Conservation (phyloP, 2,888 invertebrate species). For the Eupithecia vulgata region DNA sequence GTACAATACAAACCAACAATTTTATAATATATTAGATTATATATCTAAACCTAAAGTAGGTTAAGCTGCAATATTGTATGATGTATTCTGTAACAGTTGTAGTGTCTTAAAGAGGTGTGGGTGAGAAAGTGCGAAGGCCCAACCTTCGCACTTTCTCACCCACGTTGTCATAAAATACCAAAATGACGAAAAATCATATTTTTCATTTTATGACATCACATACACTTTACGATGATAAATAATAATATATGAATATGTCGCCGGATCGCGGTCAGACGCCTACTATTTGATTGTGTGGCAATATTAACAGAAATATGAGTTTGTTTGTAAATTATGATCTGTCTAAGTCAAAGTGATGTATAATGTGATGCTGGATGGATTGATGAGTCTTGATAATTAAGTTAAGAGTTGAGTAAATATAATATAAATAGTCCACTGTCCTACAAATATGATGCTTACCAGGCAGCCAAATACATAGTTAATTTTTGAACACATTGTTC, state of each 20-base stretch:
- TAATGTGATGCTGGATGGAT: constrained; percentile 1
- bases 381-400: not conserved
- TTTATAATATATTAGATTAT: too few relatives aligned
- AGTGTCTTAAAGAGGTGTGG: too few relatives aligned
- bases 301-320: constrained; percentile 22
- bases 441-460: not conserved
- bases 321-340: constrained; percentile 10
- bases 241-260: constrained; percentile 45
- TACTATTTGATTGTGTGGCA: constrained; percentile 30
- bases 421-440: not conserved
- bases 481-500: not conserved
- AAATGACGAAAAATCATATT: constrained; percentile 7
- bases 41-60: too few relatives aligned
- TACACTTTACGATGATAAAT: constrained; percentile 61
- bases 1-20: too few relatives aligned
- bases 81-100: too few relatives aligned
- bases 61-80: too few relatives aligned
- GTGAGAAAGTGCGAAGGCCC: too few relatives aligned
- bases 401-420: not conserved
- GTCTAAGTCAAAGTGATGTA: constrained; percentile 14
- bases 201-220: constrained; percentile 53
- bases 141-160: constrained; percentile 3
- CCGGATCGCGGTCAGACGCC: constrained; percentile 35
- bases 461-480: not conserved
- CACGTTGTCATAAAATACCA: constrained; percentile 8